These are phyloP conservation scores for Chrysotoxum bicinctum DNA, from an alignment of 2,888 invertebrate species.

Conservation along the genomic window DNA sequence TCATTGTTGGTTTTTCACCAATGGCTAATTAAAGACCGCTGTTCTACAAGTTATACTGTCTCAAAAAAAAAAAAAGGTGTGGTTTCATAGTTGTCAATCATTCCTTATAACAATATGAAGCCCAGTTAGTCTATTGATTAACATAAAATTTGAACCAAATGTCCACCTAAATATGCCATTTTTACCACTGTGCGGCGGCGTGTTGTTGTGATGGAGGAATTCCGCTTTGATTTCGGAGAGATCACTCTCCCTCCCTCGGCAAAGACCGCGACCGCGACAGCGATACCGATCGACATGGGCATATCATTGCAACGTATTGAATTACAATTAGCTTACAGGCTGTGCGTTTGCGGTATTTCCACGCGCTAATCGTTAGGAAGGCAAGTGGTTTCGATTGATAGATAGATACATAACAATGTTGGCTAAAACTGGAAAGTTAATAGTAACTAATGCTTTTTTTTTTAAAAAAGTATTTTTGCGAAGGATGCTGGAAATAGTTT, in stretches of 20 bases:
- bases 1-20: too few species aligned
- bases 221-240: constrained; percentile 63
- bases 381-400: constrained; percentile 34
- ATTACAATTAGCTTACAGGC: constrained; percentile 70
- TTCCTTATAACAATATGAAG: too few species aligned
- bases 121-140: too few species aligned
- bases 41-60: too few species aligned
- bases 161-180: too few species aligned
- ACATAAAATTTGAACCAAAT: too few species aligned
- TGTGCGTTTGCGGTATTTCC: constrained; percentile 67
- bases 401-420: constrained; percentile 1
- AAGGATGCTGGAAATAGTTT: background rate
- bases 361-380: constrained; percentile 61
- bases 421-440: background rate
- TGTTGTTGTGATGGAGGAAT: constrained; percentile 62
- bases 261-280: constrained; percentile 3
- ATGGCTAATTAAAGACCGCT: too few species aligned
- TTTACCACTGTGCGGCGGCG: too few species aligned
- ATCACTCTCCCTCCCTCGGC: constrained; percentile 9
- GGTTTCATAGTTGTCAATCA: too few species aligned
- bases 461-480: background rate
- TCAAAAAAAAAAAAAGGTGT: too few species aligned
- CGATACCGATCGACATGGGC: constrained; percentile 24
- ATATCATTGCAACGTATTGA: constrained; percentile 64
- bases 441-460: background rate